Conservation (phyloP, 2,888 invertebrate genomes). For the Trichopoda pennipes region DNA sequence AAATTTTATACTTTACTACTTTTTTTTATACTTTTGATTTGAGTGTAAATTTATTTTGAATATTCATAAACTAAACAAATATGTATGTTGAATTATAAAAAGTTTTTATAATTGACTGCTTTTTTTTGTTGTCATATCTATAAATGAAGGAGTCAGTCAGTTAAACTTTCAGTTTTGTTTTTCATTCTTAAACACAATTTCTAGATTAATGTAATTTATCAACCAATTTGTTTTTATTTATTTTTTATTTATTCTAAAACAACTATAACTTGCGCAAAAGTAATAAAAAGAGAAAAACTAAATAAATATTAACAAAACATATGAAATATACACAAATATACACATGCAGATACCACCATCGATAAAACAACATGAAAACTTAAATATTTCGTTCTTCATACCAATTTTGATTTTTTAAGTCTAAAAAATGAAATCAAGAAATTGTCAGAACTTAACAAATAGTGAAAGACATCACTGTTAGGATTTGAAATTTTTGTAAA, state of each 20-base stretch:
- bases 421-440: constrained; percentile 58
- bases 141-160: constrained; percentile 56
- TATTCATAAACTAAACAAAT: constrained; percentile 29
- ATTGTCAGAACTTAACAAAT: constrained; percentile 62
- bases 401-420: constrained; percentile 42
- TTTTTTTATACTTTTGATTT: no score
- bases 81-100: constrained; percentile 1
- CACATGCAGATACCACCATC: constrained; percentile 73
- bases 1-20: no score
- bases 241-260: constrained; percentile 41
- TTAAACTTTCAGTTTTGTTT: constrained; percentile 46
- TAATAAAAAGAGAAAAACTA: constrained; percentile 27
- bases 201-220: constrained; percentile 66
- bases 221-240: constrained; percentile 46
- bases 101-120: constrained; percentile 15
- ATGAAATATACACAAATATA: constrained; percentile 43
- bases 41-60: background rate
- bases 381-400: constrained; percentile 49
- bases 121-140: constrained; percentile 60
- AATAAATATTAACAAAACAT: constrained; percentile 39
- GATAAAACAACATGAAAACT: constrained; percentile 78
- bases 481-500: constrained; percentile 13
- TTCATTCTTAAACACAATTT: constrained; percentile 36
- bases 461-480: constrained; percentile 53
- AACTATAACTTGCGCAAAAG: constrained; percentile 43